Conservation (phyloP, 2,888 invertebrate genomes). For the Ariolimax columbianus region DNA sequence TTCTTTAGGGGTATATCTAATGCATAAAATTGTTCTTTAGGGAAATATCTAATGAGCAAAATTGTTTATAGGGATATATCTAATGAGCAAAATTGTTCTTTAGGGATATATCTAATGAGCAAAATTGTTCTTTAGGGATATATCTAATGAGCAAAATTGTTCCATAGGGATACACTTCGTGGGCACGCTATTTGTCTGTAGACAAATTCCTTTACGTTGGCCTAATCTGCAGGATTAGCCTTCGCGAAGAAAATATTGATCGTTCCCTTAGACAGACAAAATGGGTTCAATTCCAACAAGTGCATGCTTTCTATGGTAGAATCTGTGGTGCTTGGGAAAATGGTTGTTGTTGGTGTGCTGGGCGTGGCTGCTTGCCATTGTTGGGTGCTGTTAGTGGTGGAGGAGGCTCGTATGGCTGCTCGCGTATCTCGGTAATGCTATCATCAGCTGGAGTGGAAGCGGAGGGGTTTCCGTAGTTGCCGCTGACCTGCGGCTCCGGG, state of each 20-base stretch:
- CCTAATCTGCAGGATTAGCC: background rate
- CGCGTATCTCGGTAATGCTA: constrained; percentile 63
- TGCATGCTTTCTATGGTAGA: constrained; percentile 86
- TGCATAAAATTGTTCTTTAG: no score
- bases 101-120: no score
- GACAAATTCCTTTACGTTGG: background rate
- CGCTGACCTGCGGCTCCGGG: constrained; percentile 58
- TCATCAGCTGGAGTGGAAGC: constrained; percentile 58
- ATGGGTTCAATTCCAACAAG: background rate
- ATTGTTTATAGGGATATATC: no score
- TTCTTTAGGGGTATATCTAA: no score
- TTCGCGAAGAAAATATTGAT: no score
- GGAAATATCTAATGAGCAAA: no score
- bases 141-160: no score
- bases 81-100: no score
- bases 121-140: no score
- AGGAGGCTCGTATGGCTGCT: constrained; percentile 69
- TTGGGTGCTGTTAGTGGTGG: constrained; percentile 69
- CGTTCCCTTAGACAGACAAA: background rate
- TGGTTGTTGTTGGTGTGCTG: constrained; percentile 83
- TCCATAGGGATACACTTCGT: no score
- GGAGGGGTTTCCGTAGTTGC: constrained; percentile 41
- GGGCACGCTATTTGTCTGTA: no score
- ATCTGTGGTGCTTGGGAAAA: constrained; percentile 97
- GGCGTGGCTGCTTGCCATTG: constrained; percentile 70